Conservation (phyloP, 2,888 invertebrate genomes). For the Spodoptera picta region DNA sequence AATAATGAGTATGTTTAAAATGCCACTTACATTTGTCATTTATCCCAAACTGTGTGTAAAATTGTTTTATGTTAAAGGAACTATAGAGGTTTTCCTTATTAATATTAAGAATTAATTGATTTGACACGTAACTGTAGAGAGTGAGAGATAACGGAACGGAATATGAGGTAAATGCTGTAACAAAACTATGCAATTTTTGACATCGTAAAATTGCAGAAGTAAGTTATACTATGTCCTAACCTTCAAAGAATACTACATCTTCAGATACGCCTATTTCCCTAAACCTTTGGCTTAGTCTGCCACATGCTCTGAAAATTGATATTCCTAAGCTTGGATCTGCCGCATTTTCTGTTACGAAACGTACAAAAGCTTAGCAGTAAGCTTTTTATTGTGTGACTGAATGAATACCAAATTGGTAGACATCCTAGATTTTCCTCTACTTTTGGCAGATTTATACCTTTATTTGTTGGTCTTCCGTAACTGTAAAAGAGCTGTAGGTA, state of each 20-base stretch:
- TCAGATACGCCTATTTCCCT: conserved; percentile 24
- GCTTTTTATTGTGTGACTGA: conserved; percentile 11
- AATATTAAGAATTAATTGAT: too few relatives aligned
- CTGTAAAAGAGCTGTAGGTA: too few relatives aligned
- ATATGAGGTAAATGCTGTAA: background rate
- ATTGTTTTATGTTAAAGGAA: too few relatives aligned
- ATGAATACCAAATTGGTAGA: conserved; percentile 12
- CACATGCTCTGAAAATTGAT: conserved; percentile 21
- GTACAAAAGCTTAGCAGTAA: background rate
- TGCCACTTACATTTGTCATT: too few relatives aligned
- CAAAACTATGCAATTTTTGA: background rate
- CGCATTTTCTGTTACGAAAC: conserved; percentile 26
- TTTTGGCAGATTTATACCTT: too few relatives aligned
- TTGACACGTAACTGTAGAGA: too few relatives aligned
- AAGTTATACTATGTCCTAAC: background rate
- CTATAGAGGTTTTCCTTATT: too few relatives aligned
- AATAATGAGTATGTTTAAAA: too few relatives aligned
- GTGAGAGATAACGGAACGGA: too few relatives aligned
- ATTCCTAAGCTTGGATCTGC: conserved; percentile 36
- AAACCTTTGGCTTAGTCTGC: conserved; percentile 27
- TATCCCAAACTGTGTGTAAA: too few relatives aligned
- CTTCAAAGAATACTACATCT: conserved; percentile 7
- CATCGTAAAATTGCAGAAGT: background rate
- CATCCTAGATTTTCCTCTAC: background rate
- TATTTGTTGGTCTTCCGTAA: too few relatives aligned